These are phyloP conservation scores for Lateolabrax maculatus DNA, from an alignment of 2,797 vertebrate genomes.

Conservation along the genomic window DNA sequence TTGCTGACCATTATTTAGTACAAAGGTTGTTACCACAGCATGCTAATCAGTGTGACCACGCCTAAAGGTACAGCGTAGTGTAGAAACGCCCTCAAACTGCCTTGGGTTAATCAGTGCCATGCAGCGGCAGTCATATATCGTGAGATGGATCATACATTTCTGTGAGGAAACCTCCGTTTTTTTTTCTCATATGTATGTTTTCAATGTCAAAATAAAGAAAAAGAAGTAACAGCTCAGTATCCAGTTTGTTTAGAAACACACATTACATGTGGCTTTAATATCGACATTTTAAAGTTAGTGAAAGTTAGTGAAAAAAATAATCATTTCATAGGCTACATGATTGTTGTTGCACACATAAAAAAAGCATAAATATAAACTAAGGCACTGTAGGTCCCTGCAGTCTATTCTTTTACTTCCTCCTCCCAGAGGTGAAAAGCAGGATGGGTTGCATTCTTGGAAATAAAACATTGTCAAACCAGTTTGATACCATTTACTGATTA, in stretches of 20 bases:
- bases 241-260: conserved; percentile 20
- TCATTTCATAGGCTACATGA: not conserved
- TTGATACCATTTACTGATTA: not conserved
- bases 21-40: conserved; percentile 66
- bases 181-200: not conserved
- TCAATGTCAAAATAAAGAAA: conserved; percentile 18
- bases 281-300: not conserved
- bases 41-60: conserved; percentile 31
- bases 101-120: conserved; percentile 54
- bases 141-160: not conserved
- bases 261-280: conserved; percentile 7
- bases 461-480: conserved; percentile 32
- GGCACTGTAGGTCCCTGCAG: not conserved
- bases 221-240: not conserved
- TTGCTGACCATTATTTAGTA: conserved; percentile 28
- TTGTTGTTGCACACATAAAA: conserved; percentile 2
- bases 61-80: conserved; percentile 15
- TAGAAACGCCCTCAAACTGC: not conserved
- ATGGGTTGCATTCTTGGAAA: conserved; percentile 33
- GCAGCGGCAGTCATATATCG: not conserved
- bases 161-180: not conserved
- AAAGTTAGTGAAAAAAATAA: not conserved
- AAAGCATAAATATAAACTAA: conserved; percentile 18
- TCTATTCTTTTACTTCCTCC: conserved; percentile 18
- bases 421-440: conserved; percentile 27